A percentile compares a stretch with the other conserved stretches of the same genome.
Evolutionary conservation across 2,113 vertebrate genomes (phyloP).

Genomic region (Typhlomys cinereus): DNA sequence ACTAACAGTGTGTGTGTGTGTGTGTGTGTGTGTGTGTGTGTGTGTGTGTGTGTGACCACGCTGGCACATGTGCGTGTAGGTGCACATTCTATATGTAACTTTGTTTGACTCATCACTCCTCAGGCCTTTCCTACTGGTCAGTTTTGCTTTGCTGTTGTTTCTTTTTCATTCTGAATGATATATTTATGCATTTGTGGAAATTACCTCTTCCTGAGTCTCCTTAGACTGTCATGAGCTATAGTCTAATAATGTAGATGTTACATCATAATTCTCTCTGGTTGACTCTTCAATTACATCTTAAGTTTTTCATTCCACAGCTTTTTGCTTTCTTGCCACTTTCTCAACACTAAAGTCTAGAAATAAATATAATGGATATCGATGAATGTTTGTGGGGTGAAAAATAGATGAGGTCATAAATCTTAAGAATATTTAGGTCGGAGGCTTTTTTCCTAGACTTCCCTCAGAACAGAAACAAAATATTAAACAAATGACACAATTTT

Average conservation of each 20-base stretch:
- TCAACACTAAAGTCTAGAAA: neutral
- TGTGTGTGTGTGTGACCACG: neutral
- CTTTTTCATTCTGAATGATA: neutral
- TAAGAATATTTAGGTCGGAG: neutral
- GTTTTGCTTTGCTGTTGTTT: neutral
- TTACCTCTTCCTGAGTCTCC: neutral
- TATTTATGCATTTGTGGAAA: neutral
- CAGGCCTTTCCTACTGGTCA: neutral
- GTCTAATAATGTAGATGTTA: neutral
- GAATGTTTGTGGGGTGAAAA: neutral
- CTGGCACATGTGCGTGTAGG: neutral
- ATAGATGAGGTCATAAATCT: neutral
- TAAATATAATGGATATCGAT: neutral
- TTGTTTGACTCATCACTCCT: neutral
- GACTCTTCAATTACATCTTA: neutral
- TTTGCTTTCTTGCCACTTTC: neutral
- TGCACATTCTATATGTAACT: neutral
- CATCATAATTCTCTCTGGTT: neutral
- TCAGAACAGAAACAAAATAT: slow-evolving; percentile 22
- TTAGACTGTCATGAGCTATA: neutral
- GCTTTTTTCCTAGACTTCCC: slow-evolving; percentile 15
- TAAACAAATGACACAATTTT: neutral
- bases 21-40: neutral
- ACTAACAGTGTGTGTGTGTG: neutral
- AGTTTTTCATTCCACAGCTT: neutral